These are phyloP conservation scores for Sandelia bainsii DNA, from an alignment of 2,797 vertebrate species.

Conservation along the genomic window DNA sequence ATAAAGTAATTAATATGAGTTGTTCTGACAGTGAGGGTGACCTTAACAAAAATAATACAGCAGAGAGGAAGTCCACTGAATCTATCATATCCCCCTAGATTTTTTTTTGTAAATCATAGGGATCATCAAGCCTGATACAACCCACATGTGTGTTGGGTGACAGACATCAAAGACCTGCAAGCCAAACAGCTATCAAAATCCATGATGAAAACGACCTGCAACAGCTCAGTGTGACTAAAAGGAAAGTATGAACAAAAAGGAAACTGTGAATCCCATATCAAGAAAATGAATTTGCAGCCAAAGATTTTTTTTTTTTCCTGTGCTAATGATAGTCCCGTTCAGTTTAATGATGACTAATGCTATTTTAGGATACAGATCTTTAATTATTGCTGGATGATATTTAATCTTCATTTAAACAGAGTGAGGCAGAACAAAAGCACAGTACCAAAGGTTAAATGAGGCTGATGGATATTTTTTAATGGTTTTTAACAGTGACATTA, in stretches of 20 bases:
- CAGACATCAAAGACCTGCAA: conserved; percentile 3
- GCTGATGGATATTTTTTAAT: conserved; percentile 36
- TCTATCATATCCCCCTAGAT: neutral
- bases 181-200: conserved; percentile 23
- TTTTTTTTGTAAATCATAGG: conserved; percentile 2
- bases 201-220: conserved; percentile 4
- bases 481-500: conserved; percentile 19
- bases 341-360: conserved; percentile 62
- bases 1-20: conserved; percentile 65
- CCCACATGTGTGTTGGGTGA: neutral
- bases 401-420: conserved; percentile 62
- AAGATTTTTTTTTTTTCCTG: conserved; percentile 11
- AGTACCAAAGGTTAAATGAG: conserved; percentile 57
- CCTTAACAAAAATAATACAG: conserved; percentile 62
- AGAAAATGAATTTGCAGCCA: conserved; percentile 33
- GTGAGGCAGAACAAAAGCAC: conserved; percentile 49
- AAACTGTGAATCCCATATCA: conserved; percentile 29
- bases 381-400: conserved; percentile 56
- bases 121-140: conserved; percentile 21
- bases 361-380: conserved; percentile 65
- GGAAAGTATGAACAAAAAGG: conserved; percentile 12
- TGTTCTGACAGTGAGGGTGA: conserved; percentile 66
- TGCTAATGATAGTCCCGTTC: conserved; percentile 53
- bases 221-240: conserved; percentile 10
- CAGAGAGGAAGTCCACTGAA: conserved; percentile 30